These are phyloP conservation scores for Ceratina japonica DNA, from an alignment of 1,140 invertebrate species.

Conservation along the genomic window DNA sequence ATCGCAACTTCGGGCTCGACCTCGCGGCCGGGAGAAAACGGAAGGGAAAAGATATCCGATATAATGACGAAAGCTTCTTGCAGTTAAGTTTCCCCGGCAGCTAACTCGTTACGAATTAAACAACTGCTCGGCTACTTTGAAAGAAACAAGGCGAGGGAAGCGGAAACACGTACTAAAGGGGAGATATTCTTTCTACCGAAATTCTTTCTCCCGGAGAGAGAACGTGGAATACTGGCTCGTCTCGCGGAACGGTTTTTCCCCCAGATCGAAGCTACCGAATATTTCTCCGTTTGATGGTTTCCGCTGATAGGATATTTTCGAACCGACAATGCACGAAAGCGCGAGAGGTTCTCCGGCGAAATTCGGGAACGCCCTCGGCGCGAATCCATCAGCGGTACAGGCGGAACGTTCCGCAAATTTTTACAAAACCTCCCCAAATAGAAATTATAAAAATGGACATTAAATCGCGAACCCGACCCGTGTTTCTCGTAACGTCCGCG, in stretches of 20 bases:
- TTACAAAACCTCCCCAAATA: too few relatives aligned
- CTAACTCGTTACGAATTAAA: constrained; percentile 15
- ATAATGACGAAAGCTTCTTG: constrained; percentile 14
- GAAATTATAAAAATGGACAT: not conserved
- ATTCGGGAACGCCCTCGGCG: too few relatives aligned
- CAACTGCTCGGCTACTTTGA: not conserved
- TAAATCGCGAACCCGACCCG: not conserved
- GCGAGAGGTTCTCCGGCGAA: not conserved
- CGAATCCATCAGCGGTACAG: too few relatives aligned
- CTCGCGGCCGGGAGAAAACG: not conserved
- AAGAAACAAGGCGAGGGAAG: not conserved
- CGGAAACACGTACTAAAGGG: not conserved
- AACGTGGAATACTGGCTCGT: not conserved
- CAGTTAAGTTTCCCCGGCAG: not conserved
- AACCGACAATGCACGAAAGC: too few relatives aligned
- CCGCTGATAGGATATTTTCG: not conserved
- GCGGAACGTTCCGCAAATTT: constrained; percentile 10
- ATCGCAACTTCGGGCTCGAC: not conserved
- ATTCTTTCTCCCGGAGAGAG: not conserved
- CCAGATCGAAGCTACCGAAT: too few relatives aligned
- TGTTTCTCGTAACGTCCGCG: not conserved
- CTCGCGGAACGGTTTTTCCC: not conserved
- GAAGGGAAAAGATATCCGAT: not conserved
- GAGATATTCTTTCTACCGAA: not conserved
- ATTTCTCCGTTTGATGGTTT: too few relatives aligned